These are phyloP conservation scores for Eretmochelys imbricata DNA, from an alignment of 2,113 vertebrate species.

Conservation along the genomic window DNA sequence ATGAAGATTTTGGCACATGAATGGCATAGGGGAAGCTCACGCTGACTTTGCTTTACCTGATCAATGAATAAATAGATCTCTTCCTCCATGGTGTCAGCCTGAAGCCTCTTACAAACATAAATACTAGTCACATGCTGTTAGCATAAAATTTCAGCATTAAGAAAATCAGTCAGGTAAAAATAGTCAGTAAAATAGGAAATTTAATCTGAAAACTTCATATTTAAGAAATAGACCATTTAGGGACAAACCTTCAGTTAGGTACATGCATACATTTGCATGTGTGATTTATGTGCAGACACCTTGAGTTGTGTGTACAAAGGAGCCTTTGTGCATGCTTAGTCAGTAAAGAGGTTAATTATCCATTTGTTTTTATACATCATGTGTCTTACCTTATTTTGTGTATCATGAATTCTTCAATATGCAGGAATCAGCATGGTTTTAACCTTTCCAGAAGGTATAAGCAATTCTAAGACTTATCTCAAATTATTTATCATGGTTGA, in stretches of 20 bases:
- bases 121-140: background rate
- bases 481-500: background rate
- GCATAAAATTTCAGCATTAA: background rate
- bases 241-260: background rate
- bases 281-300: background rate
- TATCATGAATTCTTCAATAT: background rate
- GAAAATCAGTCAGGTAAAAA: background rate
- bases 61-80: background rate
- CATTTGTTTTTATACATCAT: background rate
- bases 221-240: background rate
- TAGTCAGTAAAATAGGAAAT: background rate
- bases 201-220: background rate
- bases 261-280: background rate
- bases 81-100: background rate
- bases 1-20: background rate
- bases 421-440: background rate
- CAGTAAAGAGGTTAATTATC: background rate
- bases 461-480: background rate
- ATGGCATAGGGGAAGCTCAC: background rate
- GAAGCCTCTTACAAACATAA: background rate
- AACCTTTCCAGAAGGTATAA: background rate
- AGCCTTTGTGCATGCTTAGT: background rate
- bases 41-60: background rate
- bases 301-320: background rate
- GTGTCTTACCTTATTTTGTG: background rate